A percentile compares a stretch with the other conserved stretches of the same genome.
phyloP scores from a whole-genome alignment of 1,140 invertebrate genomes.

The Cepaea nemoralis region DNA sequence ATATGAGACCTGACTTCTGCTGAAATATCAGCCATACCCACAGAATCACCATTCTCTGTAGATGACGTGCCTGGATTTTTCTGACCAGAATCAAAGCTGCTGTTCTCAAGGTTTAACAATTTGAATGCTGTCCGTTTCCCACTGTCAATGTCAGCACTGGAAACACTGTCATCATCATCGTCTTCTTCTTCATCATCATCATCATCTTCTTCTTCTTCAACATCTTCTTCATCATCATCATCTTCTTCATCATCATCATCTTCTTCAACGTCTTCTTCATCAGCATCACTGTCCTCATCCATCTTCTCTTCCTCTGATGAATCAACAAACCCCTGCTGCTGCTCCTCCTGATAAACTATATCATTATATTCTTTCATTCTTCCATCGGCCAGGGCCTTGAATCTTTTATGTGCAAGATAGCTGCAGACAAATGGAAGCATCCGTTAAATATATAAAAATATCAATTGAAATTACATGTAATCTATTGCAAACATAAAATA shows the following conservation, averaged over 20 bases:
- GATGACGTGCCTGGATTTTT: not conserved
- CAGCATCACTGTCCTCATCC: not conserved
- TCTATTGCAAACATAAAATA: too few species aligned
- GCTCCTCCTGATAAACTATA: constrained; percentile 9
- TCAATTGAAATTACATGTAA: too few species aligned
- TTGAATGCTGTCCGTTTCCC: not conserved
- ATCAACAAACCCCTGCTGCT: not conserved
- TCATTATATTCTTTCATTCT: not conserved
- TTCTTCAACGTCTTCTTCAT: not conserved
- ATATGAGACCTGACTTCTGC: not conserved
- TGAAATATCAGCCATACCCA: not conserved
- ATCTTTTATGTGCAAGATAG: not conserved
- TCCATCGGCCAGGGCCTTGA: constrained; percentile 16
- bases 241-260: not conserved
- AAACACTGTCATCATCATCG: not conserved
- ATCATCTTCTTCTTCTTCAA: too few species aligned
- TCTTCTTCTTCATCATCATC: not conserved
- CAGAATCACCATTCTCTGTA: not conserved
- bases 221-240: not conserved
- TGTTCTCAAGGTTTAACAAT: not conserved
- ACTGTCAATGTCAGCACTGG: not conserved
- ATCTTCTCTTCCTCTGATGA: not conserved
- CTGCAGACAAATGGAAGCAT: constrained; percentile 2
- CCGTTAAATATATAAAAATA: too few species aligned
- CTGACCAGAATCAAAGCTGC: not conserved